phyloP scores from a whole-genome alignment of 2,113 vertebrate species.

The Bubalus kerabau region DNA sequence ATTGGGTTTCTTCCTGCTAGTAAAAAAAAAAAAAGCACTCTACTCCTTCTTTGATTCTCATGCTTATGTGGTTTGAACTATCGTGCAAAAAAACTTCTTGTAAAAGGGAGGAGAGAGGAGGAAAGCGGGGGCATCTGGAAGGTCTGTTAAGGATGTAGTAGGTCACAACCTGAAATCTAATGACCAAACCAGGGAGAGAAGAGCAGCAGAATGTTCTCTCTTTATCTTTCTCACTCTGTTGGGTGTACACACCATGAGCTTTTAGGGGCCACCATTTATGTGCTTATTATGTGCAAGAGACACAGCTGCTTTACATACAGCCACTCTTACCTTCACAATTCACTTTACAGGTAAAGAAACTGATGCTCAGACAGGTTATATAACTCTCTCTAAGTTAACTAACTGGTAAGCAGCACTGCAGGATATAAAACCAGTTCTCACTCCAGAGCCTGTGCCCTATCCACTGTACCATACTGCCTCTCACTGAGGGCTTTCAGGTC shows the following conservation, averaged over 20 bases:
- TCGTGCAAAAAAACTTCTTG: neutral
- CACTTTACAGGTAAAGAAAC: neutral
- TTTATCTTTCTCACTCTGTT: neutral
- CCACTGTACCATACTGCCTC: neutral
- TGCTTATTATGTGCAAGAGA: neutral
- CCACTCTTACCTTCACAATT: neutral
- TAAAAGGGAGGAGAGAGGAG: neutral
- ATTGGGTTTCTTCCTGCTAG: neutral
- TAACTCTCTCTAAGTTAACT: neutral
- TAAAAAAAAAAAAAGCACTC: neutral
- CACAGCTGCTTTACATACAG: neutral
- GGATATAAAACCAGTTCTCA: neutral
- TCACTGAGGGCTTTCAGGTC: neutral
- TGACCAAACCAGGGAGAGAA: neutral
- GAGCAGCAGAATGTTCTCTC: neutral
- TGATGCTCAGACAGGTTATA: neutral
- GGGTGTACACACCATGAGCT: neutral
- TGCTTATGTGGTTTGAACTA: neutral
- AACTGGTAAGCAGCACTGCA: neutral
- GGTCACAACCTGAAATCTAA: neutral
- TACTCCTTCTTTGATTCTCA: neutral
- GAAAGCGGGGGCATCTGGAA: neutral
- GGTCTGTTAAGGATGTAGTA: neutral
- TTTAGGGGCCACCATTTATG: neutral
- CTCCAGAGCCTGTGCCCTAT: neutral